These are phyloP conservation scores for Clepsis dumicolana DNA, from an alignment of 2,888 invertebrate species.

Conservation along the genomic window DNA sequence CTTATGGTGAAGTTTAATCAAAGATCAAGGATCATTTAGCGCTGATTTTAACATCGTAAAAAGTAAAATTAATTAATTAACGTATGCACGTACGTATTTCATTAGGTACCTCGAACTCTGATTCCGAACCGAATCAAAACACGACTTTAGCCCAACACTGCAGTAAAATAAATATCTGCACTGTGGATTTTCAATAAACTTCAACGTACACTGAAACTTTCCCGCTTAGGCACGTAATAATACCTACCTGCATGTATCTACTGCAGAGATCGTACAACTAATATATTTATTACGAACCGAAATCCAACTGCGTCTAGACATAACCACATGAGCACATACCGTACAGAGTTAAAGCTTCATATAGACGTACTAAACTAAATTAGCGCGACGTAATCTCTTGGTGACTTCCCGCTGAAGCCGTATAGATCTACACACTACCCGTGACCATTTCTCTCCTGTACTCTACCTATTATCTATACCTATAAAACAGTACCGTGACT, in stretches of 20 bases:
- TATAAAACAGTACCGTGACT: too few species aligned
- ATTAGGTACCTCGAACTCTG: neutral
- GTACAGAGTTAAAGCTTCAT: neutral
- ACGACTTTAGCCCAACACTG: neutral
- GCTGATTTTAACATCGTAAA: too few species aligned
- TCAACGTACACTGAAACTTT: neutral
- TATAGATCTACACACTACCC: too few species aligned
- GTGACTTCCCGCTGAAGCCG: too few species aligned
- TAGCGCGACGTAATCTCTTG: too few species aligned
- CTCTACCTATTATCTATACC: too few species aligned
- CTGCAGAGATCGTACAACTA: neutral
- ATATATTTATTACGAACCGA: constrained; percentile 16
- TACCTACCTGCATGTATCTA: neutral
- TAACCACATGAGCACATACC: neutral
- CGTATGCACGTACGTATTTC: too few species aligned
- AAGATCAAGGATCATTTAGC: too few species aligned
- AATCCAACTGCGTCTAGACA: constrained; percentile 20
- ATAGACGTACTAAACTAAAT: neutral
- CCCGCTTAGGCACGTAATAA: neutral
- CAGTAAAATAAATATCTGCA: neutral
- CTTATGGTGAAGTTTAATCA: too few species aligned
- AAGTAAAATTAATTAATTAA: too few species aligned
- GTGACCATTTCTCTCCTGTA: too few species aligned
- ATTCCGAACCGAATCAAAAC: neutral
- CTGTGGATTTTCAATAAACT: neutral